Evolutionary conservation across 2,888 invertebrate species (phyloP).

Genomic region (Cryptocheilus praepositus): DNA sequence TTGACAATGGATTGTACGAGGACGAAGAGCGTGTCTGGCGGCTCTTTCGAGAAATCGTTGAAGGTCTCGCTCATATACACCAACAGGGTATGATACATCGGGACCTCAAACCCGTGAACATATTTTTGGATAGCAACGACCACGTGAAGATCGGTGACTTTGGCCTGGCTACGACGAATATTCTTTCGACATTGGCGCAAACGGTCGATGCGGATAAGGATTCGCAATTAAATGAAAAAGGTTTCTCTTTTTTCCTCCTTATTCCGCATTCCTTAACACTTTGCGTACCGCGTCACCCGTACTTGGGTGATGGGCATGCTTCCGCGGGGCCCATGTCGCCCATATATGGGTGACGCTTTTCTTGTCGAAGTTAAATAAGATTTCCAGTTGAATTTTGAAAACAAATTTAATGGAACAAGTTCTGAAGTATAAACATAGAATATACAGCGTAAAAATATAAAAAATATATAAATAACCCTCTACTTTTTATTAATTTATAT

Average conservation of each 20-base stretch:
- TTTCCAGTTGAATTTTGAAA: no score
- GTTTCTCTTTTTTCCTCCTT: slow-evolving; percentile 32
- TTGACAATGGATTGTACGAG: slow-evolving; percentile 86
- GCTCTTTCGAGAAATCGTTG: slow-evolving; percentile 95
- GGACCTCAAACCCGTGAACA: slow-evolving; percentile 92
- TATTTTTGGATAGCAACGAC: slow-evolving; percentile 95
- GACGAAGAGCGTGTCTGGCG: slow-evolving; percentile 92
- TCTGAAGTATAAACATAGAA: no score
- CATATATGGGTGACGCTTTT: no score
- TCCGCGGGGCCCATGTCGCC: no score
- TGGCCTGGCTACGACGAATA: slow-evolving; percentile 92
- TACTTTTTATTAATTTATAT: no score
- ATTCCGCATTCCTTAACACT: no score
- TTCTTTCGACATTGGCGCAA: slow-evolving; percentile 74
- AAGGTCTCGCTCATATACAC: slow-evolving; percentile 93
- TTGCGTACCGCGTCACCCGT: no score
- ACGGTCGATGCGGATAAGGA: slow-evolving; percentile 61
- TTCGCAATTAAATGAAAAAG: slow-evolving; percentile 58
- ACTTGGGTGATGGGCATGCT: no score
- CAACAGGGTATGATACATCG: slow-evolving; percentile 93
- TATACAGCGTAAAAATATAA: no score
- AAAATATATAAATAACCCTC: no score
- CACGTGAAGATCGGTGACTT: slow-evolving; percentile 99
- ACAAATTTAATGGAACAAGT: no score
- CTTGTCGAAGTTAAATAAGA: no score